These are phyloP conservation scores for Odontamblyopus lacepedii DNA, from an alignment of 2,797 vertebrate genomes.

Conservation along the genomic window DNA sequence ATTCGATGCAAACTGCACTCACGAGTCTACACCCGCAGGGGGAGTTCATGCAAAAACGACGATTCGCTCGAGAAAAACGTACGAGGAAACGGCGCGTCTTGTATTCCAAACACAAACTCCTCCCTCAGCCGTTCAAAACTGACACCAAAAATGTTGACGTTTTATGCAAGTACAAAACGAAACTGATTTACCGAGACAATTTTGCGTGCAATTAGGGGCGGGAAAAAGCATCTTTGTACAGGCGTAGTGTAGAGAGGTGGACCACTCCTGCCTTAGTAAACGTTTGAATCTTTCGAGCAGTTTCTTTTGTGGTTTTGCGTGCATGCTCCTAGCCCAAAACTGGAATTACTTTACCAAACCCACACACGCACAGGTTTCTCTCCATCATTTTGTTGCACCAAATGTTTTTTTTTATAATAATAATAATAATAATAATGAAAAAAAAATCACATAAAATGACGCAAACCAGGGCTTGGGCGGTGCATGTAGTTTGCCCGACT, in stretches of 20 bases:
- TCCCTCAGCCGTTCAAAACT: background rate
- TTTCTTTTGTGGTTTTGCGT: constrained; percentile 8
- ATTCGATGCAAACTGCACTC: too few relatives aligned
- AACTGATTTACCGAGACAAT: background rate
- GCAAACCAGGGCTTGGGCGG: constrained; percentile 61
- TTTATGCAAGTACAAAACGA: background rate
- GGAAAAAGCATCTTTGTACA: background rate
- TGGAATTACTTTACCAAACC: constrained; percentile 26
- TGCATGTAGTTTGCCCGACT: constrained; percentile 72
- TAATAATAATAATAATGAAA: constrained; percentile 1
- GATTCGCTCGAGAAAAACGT: too few relatives aligned
- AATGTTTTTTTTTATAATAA: constrained; percentile 20
- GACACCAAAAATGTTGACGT: background rate
- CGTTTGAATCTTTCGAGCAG: background rate
- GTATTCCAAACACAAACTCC: background rate
- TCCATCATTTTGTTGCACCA: constrained; percentile 47
- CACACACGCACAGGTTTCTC: constrained; percentile 28
- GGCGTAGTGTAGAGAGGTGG: constrained; percentile 22
- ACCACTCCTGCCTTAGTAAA: constrained; percentile 37
- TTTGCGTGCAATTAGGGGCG: background rate
- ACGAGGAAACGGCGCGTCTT: too few relatives aligned
- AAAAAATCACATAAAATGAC: constrained; percentile 27
- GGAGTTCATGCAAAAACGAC: too few relatives aligned
- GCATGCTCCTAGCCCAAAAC: constrained; percentile 53
- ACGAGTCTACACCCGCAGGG: too few relatives aligned